These are phyloP conservation scores for Calcarius lapponicus DNA, from an alignment of 2,797 vertebrate genomes.

Conservation along the genomic window DNA sequence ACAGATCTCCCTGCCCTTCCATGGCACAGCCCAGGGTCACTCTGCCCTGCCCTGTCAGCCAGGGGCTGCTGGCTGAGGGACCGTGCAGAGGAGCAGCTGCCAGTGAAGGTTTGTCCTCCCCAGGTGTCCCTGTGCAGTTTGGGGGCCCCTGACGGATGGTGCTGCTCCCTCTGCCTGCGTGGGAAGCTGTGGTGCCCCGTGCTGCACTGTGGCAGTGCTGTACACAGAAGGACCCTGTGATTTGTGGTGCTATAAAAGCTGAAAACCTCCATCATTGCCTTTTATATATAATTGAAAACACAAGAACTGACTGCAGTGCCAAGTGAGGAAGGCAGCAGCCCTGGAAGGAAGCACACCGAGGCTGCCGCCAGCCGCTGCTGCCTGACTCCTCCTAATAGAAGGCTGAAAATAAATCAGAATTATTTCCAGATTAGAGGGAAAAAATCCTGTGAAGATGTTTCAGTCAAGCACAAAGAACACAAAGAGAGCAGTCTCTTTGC, in stretches of 20 bases:
- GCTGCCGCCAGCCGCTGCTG: not conserved
- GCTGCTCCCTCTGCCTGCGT: not conserved
- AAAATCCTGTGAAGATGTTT: constrained; percentile 18
- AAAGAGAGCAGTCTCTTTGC: constrained; percentile 2
- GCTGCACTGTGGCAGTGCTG: not conserved
- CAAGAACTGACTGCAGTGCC: constrained; percentile 36
- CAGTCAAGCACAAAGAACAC: constrained; percentile 26
- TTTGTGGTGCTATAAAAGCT: constrained; percentile 31
- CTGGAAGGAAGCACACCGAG: constrained; percentile 12
- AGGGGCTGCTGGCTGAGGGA: not conserved
- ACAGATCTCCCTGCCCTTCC: not conserved
- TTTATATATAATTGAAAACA: constrained; percentile 61
- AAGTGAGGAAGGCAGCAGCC: constrained; percentile 18
- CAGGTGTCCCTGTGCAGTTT: not conserved
- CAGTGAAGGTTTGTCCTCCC: not conserved
- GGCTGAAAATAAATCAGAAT: constrained; percentile 63
- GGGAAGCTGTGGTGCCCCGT: not conserved
- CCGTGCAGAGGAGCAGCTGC: fast-evolving
- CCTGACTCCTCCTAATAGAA: constrained; percentile 35
- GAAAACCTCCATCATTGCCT: constrained; percentile 43
- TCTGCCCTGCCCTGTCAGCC: not conserved
- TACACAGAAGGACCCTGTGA: not conserved
- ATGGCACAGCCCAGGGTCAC: not conserved
- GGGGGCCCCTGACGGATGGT: not conserved
- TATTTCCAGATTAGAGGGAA: constrained; percentile 54